These are phyloP conservation scores for Atta texana DNA, from an alignment of 1,140 invertebrate species.

Conservation along the genomic window DNA sequence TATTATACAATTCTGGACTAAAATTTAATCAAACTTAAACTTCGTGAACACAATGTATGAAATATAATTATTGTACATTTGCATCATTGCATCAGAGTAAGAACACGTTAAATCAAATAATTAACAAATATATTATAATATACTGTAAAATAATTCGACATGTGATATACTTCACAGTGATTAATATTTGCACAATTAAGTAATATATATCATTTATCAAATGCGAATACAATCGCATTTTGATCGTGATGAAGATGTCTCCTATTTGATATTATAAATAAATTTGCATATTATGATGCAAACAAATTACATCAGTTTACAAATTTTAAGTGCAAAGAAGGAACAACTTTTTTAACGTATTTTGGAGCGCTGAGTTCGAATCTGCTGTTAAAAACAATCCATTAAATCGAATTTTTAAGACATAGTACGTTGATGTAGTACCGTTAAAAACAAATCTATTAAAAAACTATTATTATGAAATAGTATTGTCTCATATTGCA, in stretches of 20 bases:
- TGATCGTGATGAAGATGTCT: not conserved
- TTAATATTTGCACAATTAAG: not conserved
- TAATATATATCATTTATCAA: conserved; percentile 15
- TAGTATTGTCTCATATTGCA: too few relatives aligned
- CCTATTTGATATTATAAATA: not conserved
- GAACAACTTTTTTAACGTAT: too few relatives aligned
- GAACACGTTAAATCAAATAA: conserved; percentile 14
- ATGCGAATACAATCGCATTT: conserved; percentile 1
- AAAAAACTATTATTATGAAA: too few relatives aligned
- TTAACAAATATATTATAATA: not conserved
- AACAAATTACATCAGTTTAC: not conserved
- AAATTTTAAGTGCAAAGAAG: too few relatives aligned
- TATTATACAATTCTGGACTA: not conserved
- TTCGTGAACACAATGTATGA: not conserved
- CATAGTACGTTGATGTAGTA: too few relatives aligned
- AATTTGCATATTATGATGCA: conserved; percentile 17
- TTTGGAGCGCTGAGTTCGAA: too few relatives aligned
- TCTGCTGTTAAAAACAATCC: too few relatives aligned
- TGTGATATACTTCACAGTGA: not conserved
- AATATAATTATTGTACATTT: conserved; percentile 31
- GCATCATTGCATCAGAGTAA: conserved; percentile 12
- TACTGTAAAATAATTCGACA: not conserved
- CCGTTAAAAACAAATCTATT: too few relatives aligned
- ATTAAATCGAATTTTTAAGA: too few relatives aligned
- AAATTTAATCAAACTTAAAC: conserved; percentile 1